Conservation (phyloP, 2,797 vertebrate species). For the Hypotaenidia philippensis region DNA sequence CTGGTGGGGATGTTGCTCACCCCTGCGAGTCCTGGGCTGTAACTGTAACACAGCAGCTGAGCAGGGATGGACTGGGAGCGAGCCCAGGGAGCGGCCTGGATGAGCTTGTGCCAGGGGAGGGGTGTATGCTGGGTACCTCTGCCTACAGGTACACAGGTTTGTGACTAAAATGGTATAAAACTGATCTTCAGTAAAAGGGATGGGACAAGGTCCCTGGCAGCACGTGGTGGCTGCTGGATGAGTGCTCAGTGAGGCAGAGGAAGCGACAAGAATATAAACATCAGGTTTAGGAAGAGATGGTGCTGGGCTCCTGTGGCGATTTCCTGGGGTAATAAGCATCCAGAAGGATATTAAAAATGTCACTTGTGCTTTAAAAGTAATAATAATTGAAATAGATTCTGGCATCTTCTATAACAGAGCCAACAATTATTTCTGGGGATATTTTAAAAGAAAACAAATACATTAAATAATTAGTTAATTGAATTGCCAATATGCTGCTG, state of each 20-base stretch:
- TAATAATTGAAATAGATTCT: constrained; percentile 48
- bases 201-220: too few species aligned
- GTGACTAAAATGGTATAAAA: constrained; percentile 6
- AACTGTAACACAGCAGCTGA: neutral
- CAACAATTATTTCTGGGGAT: neutral
- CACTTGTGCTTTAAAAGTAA: constrained; percentile 17
- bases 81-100: neutral
- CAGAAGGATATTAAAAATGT: constrained; percentile 33
- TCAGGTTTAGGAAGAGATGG: neutral
- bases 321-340: constrained; percentile 37
- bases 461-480: constrained; percentile 41
- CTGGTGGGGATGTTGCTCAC: neutral
- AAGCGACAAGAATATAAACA: neutral
- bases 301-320: neutral
- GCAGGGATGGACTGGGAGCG: neutral
- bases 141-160: neutral
- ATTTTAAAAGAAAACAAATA: constrained; percentile 26
- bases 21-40: neutral
- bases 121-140: neutral
- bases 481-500: constrained; percentile 4
- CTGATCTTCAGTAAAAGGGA: neutral
- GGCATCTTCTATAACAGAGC: neutral
- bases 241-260: neutral
- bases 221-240: neutral
- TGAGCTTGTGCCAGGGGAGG: neutral